These are phyloP conservation scores for Dusona sp. DNA, from an alignment of 2,888 invertebrate species.

Conservation along the genomic window DNA sequence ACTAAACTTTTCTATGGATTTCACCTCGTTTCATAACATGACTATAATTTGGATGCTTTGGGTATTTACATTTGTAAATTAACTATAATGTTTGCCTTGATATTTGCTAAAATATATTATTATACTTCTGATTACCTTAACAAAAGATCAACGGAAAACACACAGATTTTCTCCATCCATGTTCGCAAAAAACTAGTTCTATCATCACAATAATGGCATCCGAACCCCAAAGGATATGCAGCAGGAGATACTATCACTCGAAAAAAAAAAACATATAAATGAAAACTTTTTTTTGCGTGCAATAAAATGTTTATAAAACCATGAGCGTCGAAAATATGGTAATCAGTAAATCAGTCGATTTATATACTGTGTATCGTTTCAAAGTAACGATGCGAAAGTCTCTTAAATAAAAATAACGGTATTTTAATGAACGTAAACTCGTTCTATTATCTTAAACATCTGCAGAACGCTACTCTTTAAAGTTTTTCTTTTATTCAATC, in stretches of 20 bases:
- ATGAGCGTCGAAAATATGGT: not conserved
- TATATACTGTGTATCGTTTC: not conserved
- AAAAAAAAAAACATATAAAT: not conserved
- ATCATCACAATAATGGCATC: not conserved
- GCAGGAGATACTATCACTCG: not conserved
- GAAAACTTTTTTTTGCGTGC: not conserved
- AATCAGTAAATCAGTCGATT: not conserved
- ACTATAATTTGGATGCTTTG: no score
- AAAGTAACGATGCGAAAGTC: not conserved
- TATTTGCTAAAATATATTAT: not conserved
- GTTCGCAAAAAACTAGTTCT: not conserved
- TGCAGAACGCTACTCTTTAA: conserved; percentile 24
- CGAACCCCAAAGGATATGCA: not conserved
- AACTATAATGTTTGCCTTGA: not conserved
- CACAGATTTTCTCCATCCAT: not conserved
- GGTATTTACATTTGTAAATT: no score
- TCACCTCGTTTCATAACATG: no score
- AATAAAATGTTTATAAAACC: conserved; percentile 7
- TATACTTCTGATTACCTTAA: not conserved
- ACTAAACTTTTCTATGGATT: no score
- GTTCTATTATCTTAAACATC: not conserved
- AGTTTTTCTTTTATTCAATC: conserved; percentile 13
- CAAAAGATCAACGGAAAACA: not conserved
- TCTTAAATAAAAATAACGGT: not conserved
- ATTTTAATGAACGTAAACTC: conserved; percentile 26